Conservation (phyloP, 2,888 invertebrate species). For the Eilema caniola region DNA sequence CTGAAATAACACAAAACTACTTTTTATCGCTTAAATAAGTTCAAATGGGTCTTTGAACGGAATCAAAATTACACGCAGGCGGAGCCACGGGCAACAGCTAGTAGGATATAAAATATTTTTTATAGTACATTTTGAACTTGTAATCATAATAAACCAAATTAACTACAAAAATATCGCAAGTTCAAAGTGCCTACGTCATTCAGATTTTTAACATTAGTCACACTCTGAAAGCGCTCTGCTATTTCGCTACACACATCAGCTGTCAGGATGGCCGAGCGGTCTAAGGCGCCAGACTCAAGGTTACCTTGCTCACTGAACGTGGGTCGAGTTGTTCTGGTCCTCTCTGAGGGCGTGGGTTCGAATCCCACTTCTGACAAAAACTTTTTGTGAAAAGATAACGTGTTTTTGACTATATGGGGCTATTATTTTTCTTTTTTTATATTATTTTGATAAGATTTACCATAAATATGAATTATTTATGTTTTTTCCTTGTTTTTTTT, state of each 20-base stretch:
- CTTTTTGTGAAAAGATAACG: slow-evolving; percentile 11
- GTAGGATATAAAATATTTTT: background rate
- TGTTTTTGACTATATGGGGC: background rate
- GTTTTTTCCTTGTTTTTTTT: slow-evolving; percentile 27
- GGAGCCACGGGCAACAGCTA: no score
- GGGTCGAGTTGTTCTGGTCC: slow-evolving; percentile 31
- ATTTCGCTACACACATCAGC: background rate
- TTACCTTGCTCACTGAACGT: slow-evolving; percentile 21
- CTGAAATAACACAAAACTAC: no score
- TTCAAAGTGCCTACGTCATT: no score
- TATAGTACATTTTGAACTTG: background rate
- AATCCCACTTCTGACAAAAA: slow-evolving; percentile 33
- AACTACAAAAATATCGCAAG: background rate
- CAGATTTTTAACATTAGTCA: background rate
- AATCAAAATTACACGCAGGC: no score
- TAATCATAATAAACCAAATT: background rate
- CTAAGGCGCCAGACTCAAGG: slow-evolving; percentile 35
- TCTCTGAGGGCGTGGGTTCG: slow-evolving; percentile 34
- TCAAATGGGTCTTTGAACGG: no score
- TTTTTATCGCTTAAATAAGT: no score
- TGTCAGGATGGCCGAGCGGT: slow-evolving; percentile 33
- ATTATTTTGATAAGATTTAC: background rate
- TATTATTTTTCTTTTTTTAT: background rate
- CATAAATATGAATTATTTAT: slow-evolving; percentile 7
- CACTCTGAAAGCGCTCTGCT: background rate